These are phyloP conservation scores for Agrilus cyanescens DNA, from an alignment of 2,888 invertebrate genomes.

Conservation along the genomic window DNA sequence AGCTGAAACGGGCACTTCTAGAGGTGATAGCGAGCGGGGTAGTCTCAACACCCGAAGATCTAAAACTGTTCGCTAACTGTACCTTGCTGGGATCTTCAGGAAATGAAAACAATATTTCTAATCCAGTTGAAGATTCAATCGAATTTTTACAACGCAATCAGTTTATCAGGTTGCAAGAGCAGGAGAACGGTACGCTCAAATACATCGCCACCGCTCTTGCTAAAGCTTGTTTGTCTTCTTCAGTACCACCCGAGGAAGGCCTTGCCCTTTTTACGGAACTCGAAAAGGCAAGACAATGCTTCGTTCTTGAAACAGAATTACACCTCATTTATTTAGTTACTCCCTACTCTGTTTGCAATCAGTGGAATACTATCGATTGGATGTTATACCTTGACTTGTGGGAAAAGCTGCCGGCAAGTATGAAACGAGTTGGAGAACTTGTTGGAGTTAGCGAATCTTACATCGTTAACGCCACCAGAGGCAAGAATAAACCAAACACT, in stretches of 20 bases:
- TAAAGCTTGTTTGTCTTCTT: slow-evolving; percentile 83
- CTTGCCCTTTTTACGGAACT: slow-evolving; percentile 80
- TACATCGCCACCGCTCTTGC: slow-evolving; percentile 79
- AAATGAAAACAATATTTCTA: slow-evolving; percentile 22
- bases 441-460: slow-evolving; percentile 83
- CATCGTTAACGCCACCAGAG: slow-evolving; percentile 64
- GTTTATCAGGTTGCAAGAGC: slow-evolving; percentile 56
- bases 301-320: slow-evolving; percentile 88
- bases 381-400: slow-evolving; percentile 66
- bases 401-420: slow-evolving; percentile 65
- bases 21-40: slow-evolving; percentile 84
- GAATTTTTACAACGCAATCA: slow-evolving; percentile 68
- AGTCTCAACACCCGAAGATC: slow-evolving; percentile 57
- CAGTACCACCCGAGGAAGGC: slow-evolving; percentile 91
- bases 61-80: slow-evolving; percentile 66
- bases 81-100: slow-evolving; percentile 48
- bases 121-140: slow-evolving; percentile 47
- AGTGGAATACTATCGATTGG: slow-evolving; percentile 74
- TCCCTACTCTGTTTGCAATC: slow-evolving; percentile 77
- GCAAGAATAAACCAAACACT: slow-evolving; percentile 47
- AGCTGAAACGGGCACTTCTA: slow-evolving; percentile 60
- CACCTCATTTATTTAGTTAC: slow-evolving; percentile 94
- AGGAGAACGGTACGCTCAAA: slow-evolving; percentile 36
- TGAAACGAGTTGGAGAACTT: slow-evolving; percentile 77
- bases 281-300: slow-evolving; percentile 76